Base-by-base conservation (phyloP, 1,140 invertebrate genomes). In the Papilio glaucus region DNA sequence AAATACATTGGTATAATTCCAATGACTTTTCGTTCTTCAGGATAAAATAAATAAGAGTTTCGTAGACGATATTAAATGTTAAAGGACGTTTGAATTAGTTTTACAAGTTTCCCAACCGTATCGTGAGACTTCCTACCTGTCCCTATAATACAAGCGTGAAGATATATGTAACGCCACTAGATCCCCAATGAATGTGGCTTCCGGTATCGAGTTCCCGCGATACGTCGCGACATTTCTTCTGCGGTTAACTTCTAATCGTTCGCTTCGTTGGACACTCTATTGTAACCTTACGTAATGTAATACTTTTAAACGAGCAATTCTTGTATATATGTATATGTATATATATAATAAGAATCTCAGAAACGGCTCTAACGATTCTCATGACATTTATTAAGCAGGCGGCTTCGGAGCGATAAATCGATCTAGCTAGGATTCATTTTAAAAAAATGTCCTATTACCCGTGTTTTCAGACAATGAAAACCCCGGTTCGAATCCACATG, bases 161-260 rank as follows among this genome's bases (percentile, higher is more conserved):
- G 29, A 62, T 62, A n/a, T n/a, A 62, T 62, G 60, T 62, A 18
- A 62, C 13, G 60, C 33, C 60, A 62, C 33, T 15, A 26, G 0
- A 62, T 62, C 29, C 53, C 9, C 26, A 29, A 60, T 0, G 26
- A 62, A 26, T 37, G 60, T 37, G 60, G 60, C 60, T 62, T 62
- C 60, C 60, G 13, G n/a, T 62, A 62, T 62, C 13, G 26, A 15
- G 60, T 62, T 62, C 49, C 49, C 49, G 60, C 29, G 29, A 33
- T n/a, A n/a, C n/a, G n/a, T n/a, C 49, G 60, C 29, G 5, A 37
- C 60, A 29, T 37, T 37, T 33, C 60, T 62, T 62, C 60, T 62
- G 60, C 26, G 60, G 60, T 62, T 18, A 13, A 62, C 12, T 5
- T 33, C 41, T 42, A 42, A 2, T 62, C 29, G 60, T 37, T 26